Base-by-base conservation (phyloP, 1,140 invertebrate genomes). In the Drosophila miranda region DNA sequence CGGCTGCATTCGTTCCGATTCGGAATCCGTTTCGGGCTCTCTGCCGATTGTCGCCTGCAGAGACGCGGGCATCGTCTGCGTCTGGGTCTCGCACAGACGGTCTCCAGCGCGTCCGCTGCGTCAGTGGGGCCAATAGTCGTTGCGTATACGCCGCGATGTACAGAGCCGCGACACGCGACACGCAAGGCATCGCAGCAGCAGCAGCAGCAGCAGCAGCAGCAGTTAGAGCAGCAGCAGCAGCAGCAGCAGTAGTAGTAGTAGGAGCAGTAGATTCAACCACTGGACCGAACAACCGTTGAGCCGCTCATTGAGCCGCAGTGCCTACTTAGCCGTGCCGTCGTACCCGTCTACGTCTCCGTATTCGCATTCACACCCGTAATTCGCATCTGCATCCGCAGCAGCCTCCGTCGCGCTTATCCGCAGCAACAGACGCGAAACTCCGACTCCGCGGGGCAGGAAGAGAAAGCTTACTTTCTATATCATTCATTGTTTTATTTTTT, bases 71-170 rank as follows among this genome's bases (percentile, higher is more conserved):
- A 43, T 42, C 54, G 60, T 54, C 52, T 57, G 76, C 77, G 73
- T 74, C 70, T 75, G 53, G 72, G 84, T 69, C 56, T 58, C 61
- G 61, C 57, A 49, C 66, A 67, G 63, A 46, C 34, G 52, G 89
- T 90, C 89, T 90, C 78, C 84, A 90, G 89, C 86, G 75, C 67
- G 53, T 51, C 41, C 69, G 72, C 52, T 67, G 70, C 72, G 67
- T 75, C 75, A 74, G 57, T 74, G 34, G 78, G 72, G 63, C 66
- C 75, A 72, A 86, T 87, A 90, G 89, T 90, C 89, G 89, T 88
- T 90, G 89, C 74, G 86, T 80, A 90, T 81, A 90, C 89, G 89
- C 78, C 89, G 89, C 89, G 89, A 90, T 90, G 89, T 82, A 74
- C 75, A 90, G 84, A 90, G 77, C 86, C 89, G 89, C 76, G 79